These are phyloP conservation scores for Artibeus lituratus DNA, from an alignment of 2,797 vertebrate genomes.

Conservation along the genomic window DNA sequence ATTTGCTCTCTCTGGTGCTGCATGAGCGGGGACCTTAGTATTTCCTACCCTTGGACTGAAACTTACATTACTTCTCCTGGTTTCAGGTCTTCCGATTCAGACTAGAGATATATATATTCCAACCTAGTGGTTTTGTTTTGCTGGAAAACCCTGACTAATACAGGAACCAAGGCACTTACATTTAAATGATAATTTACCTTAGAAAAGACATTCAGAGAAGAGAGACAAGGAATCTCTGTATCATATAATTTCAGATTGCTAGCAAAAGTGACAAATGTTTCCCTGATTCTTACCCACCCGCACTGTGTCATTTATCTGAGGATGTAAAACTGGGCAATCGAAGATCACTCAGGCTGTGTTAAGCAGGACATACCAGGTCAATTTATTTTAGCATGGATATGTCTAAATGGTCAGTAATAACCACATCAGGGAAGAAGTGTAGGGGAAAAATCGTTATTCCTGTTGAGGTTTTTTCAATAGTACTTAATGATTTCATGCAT, in stretches of 20 bases:
- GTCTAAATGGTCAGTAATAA: slow-evolving; percentile 42
- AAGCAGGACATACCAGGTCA: neutral
- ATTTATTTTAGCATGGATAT: slow-evolving; percentile 35
- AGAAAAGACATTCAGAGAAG: neutral
- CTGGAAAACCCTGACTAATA: neutral
- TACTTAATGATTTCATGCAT: slow-evolving; percentile 44
- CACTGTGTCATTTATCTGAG: neutral
- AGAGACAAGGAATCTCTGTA: neutral
- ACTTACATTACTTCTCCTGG: neutral
- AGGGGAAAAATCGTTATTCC: slow-evolving; percentile 26
- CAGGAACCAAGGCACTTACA: neutral
- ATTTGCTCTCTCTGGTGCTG: neutral
- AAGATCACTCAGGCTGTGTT: neutral
- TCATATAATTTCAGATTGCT: neutral
- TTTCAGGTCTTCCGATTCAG: neutral
- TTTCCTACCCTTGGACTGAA: neutral
- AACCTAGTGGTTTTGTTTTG: neutral
- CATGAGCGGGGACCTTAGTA: neutral
- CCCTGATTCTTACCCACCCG: neutral
- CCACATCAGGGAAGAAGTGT: neutral
- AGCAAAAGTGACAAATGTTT: neutral
- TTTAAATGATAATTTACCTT: neutral
- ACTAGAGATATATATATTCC: neutral
- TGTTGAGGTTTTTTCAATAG: slow-evolving; percentile 46
- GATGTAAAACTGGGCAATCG: neutral